Percentiles rank a stretch among this genome's conserved stretches.
Conservation (phyloP, 23 tunicate genomes). For the Clavelina lepadiformis region DNA sequence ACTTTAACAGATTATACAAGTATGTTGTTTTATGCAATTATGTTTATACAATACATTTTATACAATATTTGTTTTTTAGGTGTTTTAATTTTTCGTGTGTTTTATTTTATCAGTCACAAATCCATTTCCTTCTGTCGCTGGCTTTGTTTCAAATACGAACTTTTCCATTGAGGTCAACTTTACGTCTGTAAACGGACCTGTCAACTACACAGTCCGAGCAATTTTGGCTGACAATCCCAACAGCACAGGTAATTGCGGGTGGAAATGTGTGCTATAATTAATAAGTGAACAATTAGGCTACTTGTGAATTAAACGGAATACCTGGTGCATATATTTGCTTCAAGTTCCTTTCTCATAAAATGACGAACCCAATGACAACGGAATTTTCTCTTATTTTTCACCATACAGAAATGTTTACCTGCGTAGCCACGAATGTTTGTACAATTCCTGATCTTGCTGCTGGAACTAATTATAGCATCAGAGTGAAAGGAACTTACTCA, state of each 20-base stretch:
- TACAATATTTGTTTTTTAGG: neutral
- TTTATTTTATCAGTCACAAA: constrained; percentile 8
- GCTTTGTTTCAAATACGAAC: constrained; percentile 9
- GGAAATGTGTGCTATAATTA: neutral
- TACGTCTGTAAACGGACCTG: neutral
- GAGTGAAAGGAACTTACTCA: constrained; percentile 10
- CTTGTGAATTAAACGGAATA: no score
- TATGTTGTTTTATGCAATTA: neutral
- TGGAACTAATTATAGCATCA: constrained; percentile 10
- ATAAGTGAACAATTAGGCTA: no score
- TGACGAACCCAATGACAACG: no score
- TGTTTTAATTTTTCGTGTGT: neutral
- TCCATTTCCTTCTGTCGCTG: constrained; percentile 3
- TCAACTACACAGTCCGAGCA: constrained; percentile 1
- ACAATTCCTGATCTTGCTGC: neutral
- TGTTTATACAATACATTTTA: neutral
- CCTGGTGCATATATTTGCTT: no score
- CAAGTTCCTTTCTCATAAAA: no score
- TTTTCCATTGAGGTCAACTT: constrained; percentile 2
- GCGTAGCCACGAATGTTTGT: neutral
- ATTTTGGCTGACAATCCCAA: neutral
- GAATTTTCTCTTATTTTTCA: no score
- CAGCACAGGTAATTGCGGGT: neutral
- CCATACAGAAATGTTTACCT: neutral
- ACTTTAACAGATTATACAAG: constrained; percentile 2